Evolutionary conservation across 2,797 vertebrate species (phyloP).

Genomic region (Erithacus rubecula): DNA sequence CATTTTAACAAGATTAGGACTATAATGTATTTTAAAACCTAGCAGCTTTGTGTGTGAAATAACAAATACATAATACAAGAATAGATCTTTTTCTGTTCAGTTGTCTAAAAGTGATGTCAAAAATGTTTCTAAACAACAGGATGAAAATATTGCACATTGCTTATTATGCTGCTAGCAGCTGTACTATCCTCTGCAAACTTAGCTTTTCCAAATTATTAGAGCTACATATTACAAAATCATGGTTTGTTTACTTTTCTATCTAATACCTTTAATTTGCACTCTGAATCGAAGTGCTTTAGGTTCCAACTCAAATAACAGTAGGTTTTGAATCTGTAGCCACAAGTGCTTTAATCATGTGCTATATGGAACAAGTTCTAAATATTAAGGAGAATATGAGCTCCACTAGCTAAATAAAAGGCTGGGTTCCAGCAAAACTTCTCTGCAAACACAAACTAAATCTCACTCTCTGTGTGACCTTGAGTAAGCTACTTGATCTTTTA

Average conservation of each 20-base stretch:
- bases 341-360: neutral
- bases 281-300: neutral
- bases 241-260: conserved; percentile 33
- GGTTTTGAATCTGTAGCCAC: neutral
- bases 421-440: conserved; percentile 37
- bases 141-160: conserved; percentile 1
- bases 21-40: neutral
- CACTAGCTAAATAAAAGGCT: neutral
- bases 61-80: neutral
- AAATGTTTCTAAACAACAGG: conserved; percentile 9
- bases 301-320: conserved; percentile 34
- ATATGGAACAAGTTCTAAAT: conserved; percentile 32
- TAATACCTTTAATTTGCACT: neutral
- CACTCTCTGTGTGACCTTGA: conserved; percentile 43
- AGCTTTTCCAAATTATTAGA: conserved; percentile 13
- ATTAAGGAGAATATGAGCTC: neutral
- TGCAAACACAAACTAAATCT: conserved; percentile 23
- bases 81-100: neutral
- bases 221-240: neutral
- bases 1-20: neutral
- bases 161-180: conserved; percentile 5
- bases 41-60: neutral
- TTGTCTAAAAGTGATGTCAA: neutral
- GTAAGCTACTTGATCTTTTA: conserved; percentile 18
- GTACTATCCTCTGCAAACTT: neutral